Conservation (phyloP, 2,797 vertebrate species). For the Enteromius thamalakanensis region DNA sequence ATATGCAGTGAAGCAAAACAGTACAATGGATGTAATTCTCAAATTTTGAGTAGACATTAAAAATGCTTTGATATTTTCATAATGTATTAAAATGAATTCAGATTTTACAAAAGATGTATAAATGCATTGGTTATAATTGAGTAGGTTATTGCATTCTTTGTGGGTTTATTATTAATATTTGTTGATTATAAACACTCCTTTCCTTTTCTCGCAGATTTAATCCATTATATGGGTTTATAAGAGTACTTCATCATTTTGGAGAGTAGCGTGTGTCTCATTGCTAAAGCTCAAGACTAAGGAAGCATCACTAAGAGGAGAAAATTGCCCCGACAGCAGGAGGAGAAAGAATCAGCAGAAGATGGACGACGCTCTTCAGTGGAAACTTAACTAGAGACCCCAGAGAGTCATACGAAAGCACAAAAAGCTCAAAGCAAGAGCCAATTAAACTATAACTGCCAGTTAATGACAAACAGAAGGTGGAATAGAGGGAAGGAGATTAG, state of each 20-base stretch:
- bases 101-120: not conserved
- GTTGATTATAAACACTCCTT: not conserved
- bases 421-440: slow-evolving; percentile 43
- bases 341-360: slow-evolving; percentile 49
- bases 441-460: slow-evolving; percentile 62
- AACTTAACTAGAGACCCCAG: slow-evolving; percentile 52
- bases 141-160: not conserved
- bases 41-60: not conserved
- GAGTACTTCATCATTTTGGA: not conserved
- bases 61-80: not conserved
- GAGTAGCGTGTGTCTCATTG: not conserved
- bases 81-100: not conserved
- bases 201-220: not conserved
- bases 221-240: not conserved
- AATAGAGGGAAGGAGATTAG: slow-evolving; percentile 37
- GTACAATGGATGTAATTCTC: not conserved
- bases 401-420: slow-evolving; percentile 40
- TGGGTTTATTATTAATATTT: not conserved
- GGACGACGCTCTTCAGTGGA: slow-evolving; percentile 44
- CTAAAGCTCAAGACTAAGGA: not conserved
- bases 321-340: slow-evolving; percentile 30
- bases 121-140: not conserved
- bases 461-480: slow-evolving; percentile 62
- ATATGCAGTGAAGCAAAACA: not conserved
- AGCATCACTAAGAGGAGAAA: slow-evolving; percentile 24